Evolutionary conservation across 2,113 vertebrate species (phyloP).

Genomic region (Forbesichthys agassizii): DNA sequence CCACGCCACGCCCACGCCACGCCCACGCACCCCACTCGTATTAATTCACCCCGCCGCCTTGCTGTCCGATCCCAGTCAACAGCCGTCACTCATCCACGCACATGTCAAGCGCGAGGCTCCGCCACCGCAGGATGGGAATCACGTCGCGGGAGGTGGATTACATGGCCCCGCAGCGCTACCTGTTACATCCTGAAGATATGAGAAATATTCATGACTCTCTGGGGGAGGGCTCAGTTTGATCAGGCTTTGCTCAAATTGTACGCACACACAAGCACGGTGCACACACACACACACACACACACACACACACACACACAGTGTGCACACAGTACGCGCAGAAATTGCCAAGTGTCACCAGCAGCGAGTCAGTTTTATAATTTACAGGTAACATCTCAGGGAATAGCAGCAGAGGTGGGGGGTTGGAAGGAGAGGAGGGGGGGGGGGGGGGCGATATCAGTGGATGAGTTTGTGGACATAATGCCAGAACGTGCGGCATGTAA

Average conservation of each 20-base stretch:
- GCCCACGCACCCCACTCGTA: slow-evolving; percentile 24
- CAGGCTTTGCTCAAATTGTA: slow-evolving; percentile 27
- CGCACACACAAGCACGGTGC: slow-evolving; percentile 17
- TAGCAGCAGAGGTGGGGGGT: slow-evolving; percentile 17
- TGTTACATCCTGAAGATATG: slow-evolving; percentile 39
- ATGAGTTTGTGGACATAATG: slow-evolving; percentile 65
- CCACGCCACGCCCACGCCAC: slow-evolving; percentile 3
- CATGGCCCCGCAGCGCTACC: slow-evolving; percentile 31
- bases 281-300: slow-evolving; percentile 18
- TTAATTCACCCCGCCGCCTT: slow-evolving; percentile 20
- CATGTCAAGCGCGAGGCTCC: slow-evolving; percentile 30
- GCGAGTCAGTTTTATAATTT: slow-evolving; percentile 67
- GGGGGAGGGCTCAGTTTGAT: slow-evolving; percentile 62
- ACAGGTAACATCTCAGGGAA: slow-evolving; percentile 65
- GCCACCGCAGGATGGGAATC: slow-evolving; percentile 33
- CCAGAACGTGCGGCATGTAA: slow-evolving; percentile 66
- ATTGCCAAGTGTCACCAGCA: slow-evolving; percentile 61
- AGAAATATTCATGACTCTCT: slow-evolving; percentile 55
- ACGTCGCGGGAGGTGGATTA: background rate
- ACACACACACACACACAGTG: background rate
- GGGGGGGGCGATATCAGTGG: no score
- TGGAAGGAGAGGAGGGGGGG: background rate
- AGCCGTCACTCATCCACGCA: slow-evolving; percentile 21
- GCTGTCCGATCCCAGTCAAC: no score
- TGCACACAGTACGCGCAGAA: slow-evolving; percentile 1